These are phyloP conservation scores for Coelopa frigida DNA, from an alignment of 1,140 invertebrate genomes.

Conservation along the genomic window DNA sequence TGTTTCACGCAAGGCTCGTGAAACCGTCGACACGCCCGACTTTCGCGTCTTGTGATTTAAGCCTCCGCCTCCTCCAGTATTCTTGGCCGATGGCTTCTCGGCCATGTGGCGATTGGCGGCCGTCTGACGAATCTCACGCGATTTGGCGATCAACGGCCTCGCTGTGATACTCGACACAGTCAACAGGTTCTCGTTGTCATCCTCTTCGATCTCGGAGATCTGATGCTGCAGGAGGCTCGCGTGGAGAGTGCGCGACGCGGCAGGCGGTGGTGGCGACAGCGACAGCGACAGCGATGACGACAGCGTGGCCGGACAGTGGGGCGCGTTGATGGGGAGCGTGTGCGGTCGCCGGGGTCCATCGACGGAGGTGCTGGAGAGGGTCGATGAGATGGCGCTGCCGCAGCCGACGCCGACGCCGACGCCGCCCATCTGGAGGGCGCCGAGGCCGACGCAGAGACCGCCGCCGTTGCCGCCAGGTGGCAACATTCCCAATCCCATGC, in stretches of 20 bases:
- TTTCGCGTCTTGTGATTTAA: neutral
- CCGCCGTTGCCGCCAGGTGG: conserved; percentile 12
- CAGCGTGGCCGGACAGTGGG: conserved; percentile 33
- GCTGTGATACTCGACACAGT: conserved; percentile 64
- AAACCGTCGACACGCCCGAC: too few relatives aligned
- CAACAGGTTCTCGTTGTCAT: conserved; percentile 59
- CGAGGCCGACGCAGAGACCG: conserved; percentile 7
- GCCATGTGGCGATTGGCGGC: conserved; percentile 22
- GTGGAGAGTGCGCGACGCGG: conserved; percentile 28
- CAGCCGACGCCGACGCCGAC: conserved; percentile 2
- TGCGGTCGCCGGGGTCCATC: too few relatives aligned
- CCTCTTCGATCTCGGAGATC: conserved; percentile 57
- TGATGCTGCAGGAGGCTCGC: conserved; percentile 39
- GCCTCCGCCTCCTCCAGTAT: conserved; percentile 7
- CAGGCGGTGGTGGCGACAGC: conserved; percentile 29
- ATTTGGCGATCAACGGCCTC: conserved; percentile 60
- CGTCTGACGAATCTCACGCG: conserved; percentile 52
- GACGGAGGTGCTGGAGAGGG: conserved; percentile 12
- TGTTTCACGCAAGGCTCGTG: too few relatives aligned
- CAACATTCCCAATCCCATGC: conserved; percentile 11
- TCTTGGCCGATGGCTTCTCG: conserved; percentile 21
- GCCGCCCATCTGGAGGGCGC: neutral
- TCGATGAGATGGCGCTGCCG: conserved; percentile 5
- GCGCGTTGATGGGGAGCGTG: conserved; percentile 14
- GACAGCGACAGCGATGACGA: conserved; percentile 33